Evolutionary conservation across 2,113 vertebrate species (phyloP).

Genomic region (Malurus cyaneus): DNA sequence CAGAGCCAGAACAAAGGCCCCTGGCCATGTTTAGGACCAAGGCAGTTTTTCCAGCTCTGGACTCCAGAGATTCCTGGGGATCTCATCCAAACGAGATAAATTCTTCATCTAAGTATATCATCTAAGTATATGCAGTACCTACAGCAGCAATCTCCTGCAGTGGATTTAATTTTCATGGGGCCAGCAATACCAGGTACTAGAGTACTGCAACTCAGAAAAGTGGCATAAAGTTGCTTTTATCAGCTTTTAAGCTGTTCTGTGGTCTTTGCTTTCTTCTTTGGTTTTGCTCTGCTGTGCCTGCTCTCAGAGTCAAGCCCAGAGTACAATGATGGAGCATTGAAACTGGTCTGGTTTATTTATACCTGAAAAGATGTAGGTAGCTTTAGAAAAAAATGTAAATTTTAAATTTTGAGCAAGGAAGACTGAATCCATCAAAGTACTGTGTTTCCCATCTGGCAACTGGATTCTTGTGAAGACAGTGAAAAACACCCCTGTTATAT

Average conservation of each 20-base stretch:
- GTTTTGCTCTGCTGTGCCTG: background rate
- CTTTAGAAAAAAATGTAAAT: background rate
- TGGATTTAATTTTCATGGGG: background rate
- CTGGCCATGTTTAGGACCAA: background rate
- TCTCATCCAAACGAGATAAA: background rate
- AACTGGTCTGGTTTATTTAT: background rate
- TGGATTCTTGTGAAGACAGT: background rate
- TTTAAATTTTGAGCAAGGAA: background rate
- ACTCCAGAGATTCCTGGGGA: background rate
- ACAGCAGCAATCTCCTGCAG: background rate
- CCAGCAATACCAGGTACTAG: background rate
- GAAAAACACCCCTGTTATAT: background rate
- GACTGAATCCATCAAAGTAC: background rate
- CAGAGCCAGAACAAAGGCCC: rapidly evolving
- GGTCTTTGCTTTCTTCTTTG: background rate
- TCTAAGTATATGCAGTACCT: background rate
- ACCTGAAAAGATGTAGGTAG: background rate
- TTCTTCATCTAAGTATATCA: too few relatives aligned
- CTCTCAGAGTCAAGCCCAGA: background rate
- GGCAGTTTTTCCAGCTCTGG: background rate
- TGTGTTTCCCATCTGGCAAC: background rate
- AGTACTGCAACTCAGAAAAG: background rate
- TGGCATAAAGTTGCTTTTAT: background rate
- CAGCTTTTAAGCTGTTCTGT: background rate
- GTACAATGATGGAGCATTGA: background rate